Conservation (phyloP, 2,888 invertebrate species). For the Thelaira solivaga region DNA sequence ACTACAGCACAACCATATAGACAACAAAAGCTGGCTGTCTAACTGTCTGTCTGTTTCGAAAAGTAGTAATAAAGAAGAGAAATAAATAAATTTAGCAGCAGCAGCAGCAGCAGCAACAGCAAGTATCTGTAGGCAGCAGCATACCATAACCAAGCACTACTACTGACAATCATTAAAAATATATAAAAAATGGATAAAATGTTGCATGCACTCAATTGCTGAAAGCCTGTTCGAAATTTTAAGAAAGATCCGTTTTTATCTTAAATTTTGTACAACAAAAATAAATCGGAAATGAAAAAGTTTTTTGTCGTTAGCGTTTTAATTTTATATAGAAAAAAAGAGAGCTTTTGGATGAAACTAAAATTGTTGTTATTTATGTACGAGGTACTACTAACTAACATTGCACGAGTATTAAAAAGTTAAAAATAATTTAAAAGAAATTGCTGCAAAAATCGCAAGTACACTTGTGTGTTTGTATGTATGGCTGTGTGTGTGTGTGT, state of each 20-base stretch:
- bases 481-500: too few relatives aligned
- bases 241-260: slow-evolving; percentile 76
- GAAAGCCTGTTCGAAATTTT: slow-evolving; percentile 72
- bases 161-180: neutral
- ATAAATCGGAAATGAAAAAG: slow-evolving; percentile 40
- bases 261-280: slow-evolving; percentile 59
- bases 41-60: too few relatives aligned
- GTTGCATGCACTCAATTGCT: slow-evolving; percentile 54
- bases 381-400: neutral
- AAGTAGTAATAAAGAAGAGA: slow-evolving; percentile 1
- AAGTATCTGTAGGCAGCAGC: too few relatives aligned
- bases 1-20: slow-evolving; percentile 16
- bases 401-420: neutral
- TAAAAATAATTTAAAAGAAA: neutral
- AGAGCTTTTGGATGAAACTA: slow-evolving; percentile 13
- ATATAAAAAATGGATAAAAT: slow-evolving; percentile 64
- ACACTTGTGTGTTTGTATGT: neutral
- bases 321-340: neutral
- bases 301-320: neutral
- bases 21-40: slow-evolving; percentile 23
- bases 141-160: neutral
- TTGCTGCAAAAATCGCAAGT: neutral
- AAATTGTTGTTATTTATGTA: neutral
- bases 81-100: too few relatives aligned
- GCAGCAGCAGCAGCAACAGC: too few relatives aligned